These are phyloP conservation scores for Dicyrtomina minuta DNA, from an alignment of 2,888 invertebrate genomes.

Conservation along the genomic window DNA sequence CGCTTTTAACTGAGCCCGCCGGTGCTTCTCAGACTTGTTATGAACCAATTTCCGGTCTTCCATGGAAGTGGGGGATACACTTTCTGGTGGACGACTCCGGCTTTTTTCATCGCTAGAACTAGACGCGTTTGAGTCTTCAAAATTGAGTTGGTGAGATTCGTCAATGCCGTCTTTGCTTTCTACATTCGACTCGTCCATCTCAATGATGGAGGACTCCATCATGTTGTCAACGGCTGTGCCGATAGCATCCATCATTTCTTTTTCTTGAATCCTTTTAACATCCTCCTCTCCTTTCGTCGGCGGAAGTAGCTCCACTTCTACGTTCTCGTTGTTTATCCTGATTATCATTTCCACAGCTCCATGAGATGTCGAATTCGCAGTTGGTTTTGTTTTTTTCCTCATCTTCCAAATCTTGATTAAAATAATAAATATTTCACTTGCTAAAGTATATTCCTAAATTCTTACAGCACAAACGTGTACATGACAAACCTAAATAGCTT, in stretches of 20 bases:
- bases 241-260: not conserved
- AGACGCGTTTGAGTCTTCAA: constrained; percentile 2
- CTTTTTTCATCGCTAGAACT: constrained; percentile 10
- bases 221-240: too few relatives aligned
- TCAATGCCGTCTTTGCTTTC: too few relatives aligned
- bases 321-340: constrained; percentile 12
- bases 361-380: not conserved
- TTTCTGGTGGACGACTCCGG: not conserved
- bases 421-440: too few relatives aligned
- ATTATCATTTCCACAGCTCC: constrained; percentile 12
- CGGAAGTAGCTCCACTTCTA: not conserved
- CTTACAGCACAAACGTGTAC: too few relatives aligned
- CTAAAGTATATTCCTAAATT: too few relatives aligned
- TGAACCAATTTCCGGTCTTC: constrained; percentile 1
- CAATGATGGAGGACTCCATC: too few relatives aligned
- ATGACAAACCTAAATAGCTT: too few relatives aligned
- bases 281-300: not conserved
- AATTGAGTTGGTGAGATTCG: not conserved
- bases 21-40: constrained; percentile 15
- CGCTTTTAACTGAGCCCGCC: constrained; percentile 19
- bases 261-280: not conserved
- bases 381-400: constrained; percentile 11
- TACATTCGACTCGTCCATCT: too few relatives aligned
- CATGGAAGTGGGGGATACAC: too few relatives aligned
- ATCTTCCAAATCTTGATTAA: not conserved